Percentiles rank a stretch among this genome's conserved stretches.
phyloP scores from a whole-genome alignment of 2,888 invertebrate species.

The Leucoma salicis region DNA sequence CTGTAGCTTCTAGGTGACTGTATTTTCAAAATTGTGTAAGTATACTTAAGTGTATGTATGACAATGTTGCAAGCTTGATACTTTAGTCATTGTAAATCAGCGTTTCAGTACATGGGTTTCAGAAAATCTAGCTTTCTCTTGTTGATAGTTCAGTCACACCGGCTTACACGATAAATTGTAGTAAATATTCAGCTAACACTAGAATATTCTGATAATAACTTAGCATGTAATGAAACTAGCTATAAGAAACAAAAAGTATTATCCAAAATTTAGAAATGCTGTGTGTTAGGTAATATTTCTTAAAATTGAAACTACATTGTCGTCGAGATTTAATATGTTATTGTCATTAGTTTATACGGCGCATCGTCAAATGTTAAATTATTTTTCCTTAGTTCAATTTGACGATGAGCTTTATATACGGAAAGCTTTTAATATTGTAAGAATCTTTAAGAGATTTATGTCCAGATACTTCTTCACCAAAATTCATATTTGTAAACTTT shows the following conservation, averaged over 20 bases:
- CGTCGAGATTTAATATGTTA: conserved; percentile 44
- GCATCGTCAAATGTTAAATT: conserved; percentile 42
- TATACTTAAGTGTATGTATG: conserved; percentile 46
- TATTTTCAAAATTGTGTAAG: conserved; percentile 50
- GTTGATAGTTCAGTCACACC: conserved; percentile 48
- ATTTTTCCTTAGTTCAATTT: conserved; percentile 41
- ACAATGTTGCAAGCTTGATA: conserved; percentile 63
- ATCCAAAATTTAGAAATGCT: conserved; percentile 77
- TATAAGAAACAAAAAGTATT: conserved; percentile 77
- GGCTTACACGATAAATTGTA: conserved; percentile 62
- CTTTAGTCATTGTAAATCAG: conserved; percentile 68
- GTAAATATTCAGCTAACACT: conserved; percentile 63
- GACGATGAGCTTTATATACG: conserved; percentile 44
- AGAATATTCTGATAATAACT: conserved; percentile 74
- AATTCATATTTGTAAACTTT: conserved; percentile 37
- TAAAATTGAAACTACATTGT: conserved; percentile 58
- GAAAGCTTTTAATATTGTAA: conserved; percentile 25
- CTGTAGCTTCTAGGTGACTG: conserved; percentile 72
- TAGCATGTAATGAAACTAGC: conserved; percentile 68
- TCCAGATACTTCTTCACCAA: conserved; percentile 39
- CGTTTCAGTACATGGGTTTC: conserved; percentile 50
- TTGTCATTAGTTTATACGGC: conserved; percentile 38
- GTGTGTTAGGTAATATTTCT: conserved; percentile 69
- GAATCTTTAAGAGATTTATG: conserved; percentile 37
- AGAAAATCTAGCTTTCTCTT: conserved; percentile 51